Evolutionary conservation across 2,113 vertebrate genomes (phyloP).

Genomic region (Thryonomys swinderianus): DNA sequence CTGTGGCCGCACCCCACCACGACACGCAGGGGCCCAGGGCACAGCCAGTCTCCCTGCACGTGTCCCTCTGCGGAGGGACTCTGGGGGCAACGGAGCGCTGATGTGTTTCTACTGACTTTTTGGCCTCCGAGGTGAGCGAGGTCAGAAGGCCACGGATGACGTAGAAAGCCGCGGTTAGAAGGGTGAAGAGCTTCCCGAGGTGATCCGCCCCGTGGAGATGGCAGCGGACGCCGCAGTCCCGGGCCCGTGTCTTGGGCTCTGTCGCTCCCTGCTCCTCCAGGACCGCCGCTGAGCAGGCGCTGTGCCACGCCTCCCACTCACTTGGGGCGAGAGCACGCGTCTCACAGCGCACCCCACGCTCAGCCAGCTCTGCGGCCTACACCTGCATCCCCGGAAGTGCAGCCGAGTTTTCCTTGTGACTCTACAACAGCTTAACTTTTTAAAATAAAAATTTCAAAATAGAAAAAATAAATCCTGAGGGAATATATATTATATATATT

Average conservation of each 20-base stretch:
- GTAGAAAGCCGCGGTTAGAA: not conserved
- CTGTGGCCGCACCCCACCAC: not conserved
- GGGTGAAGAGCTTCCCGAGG: not conserved
- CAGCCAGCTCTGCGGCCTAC: not conserved
- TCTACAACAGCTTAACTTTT: not conserved
- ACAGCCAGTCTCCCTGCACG: not conserved
- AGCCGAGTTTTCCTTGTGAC: not conserved
- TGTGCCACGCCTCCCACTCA: not conserved
- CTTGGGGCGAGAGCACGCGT: too few relatives aligned
- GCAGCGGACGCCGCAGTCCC: too few relatives aligned
- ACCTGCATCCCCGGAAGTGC: not conserved
- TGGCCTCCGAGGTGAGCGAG: not conserved
- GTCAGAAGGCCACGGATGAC: not conserved
- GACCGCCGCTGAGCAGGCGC: not conserved
- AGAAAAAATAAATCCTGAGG: not conserved
- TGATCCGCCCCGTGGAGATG: too few relatives aligned
- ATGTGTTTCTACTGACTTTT: not conserved
- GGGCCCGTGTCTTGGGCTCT: too few relatives aligned
- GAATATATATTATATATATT: too few relatives aligned
- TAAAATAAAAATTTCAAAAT: not conserved
- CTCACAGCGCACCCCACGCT: not conserved
- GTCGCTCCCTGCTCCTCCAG: not conserved
- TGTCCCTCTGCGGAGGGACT: not conserved
- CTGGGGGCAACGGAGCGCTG: not conserved
- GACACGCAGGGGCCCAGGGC: too few relatives aligned